Base-by-base conservation (phyloP, 2,113 vertebrate genomes). In the Okapia johnstoni region DNA sequence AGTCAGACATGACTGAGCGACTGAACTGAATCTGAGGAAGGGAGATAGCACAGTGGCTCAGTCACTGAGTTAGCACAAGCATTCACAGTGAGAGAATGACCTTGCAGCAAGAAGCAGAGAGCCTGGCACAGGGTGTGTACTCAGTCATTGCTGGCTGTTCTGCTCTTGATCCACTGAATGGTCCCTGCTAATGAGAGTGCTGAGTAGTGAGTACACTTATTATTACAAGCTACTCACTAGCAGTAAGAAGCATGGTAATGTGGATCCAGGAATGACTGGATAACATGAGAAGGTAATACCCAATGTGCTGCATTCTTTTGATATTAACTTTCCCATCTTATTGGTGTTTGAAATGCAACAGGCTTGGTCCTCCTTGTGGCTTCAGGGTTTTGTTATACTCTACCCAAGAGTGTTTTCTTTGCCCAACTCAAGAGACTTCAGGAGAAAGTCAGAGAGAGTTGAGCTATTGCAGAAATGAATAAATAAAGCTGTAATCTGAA, bases 401-500 rank as follows among this genome's bases (percentile, higher is more conserved):
- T 93, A 2, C 43, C 50, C 43, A 48, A 73, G 81, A 84, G 70
- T 70, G 30, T 86, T 93, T 94, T 66, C 77, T 96, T 96, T 88
- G 92, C 66, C n/a, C 5, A 77, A 77, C 19, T 46, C 19, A 30
- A 61, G 77, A 94, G 40, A 46, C n/a, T n/a, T 46, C 1, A 26
- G n/a, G 58, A 86, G 14, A 55, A 83, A 89, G 46, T 96, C 80
- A 91, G 60, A 91, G 52, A 48, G 46, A 81, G 54, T 23, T 36
- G 11, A 14, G 43, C 43, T 52, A 40, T 46, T 33, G 76, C 50
- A 89, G 8, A 33, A 46, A 60, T 89, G 55, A 85, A 26, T 54
- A 85, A 85, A 63, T 76, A 90, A 81, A 76, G 23, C 43, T 57
- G 1, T 61, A 52, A 73, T 86, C 66, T 46, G 33, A 88, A 94